These are phyloP conservation scores for Heterotis niloticus DNA, from an alignment of 2,113 vertebrate species.

Conservation along the genomic window DNA sequence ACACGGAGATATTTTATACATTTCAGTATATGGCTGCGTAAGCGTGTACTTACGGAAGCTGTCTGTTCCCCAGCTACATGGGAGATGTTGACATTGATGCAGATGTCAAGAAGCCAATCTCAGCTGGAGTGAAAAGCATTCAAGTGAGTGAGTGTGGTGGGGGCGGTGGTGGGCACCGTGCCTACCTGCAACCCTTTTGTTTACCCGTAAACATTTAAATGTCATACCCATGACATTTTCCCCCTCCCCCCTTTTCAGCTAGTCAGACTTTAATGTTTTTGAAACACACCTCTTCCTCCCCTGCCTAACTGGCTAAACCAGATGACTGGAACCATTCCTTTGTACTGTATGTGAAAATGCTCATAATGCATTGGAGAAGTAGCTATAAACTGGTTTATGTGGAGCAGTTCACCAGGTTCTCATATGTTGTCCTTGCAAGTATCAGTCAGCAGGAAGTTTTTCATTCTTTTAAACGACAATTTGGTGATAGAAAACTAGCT, in stretches of 20 bases:
- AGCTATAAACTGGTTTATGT: neutral
- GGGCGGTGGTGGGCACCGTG: too few species aligned
- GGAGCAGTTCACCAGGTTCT: neutral
- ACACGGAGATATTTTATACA: neutral
- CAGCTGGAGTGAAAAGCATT: conserved; percentile 81
- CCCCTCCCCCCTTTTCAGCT: neutral
- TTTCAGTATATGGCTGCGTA: neutral
- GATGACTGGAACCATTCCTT: neutral
- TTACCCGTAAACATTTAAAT: neutral
- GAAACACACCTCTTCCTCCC: neutral
- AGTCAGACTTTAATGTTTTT: neutral
- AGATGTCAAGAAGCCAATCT: conserved; percentile 75
- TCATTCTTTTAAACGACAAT: conserved; percentile 6
- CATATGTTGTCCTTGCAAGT: neutral
- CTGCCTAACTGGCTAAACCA: conserved; percentile 1
- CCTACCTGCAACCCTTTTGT: neutral
- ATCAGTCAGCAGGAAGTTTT: conserved; percentile 5
- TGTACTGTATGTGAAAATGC: neutral
- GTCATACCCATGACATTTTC: neutral
- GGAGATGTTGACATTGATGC: conserved; percentile 88
- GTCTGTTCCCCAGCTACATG: conserved; percentile 66
- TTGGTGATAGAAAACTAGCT: neutral
- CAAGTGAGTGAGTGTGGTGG: conserved; percentile 67
- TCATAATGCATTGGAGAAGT: neutral
- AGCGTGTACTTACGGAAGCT: neutral